These are phyloP conservation scores for Brachypalpus laphriformis DNA, from an alignment of 2,888 invertebrate species.

Conservation along the genomic window DNA sequence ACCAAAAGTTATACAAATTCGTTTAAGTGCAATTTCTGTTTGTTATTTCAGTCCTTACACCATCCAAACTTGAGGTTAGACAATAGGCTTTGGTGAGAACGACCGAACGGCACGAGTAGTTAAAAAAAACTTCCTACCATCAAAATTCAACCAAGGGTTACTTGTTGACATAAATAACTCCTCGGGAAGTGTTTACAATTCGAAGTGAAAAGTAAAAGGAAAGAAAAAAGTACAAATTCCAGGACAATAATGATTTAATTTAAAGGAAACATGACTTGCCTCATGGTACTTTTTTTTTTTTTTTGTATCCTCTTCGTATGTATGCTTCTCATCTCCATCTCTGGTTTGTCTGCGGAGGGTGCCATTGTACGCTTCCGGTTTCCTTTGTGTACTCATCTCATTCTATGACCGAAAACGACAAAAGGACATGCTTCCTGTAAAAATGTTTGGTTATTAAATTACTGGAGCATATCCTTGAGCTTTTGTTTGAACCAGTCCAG, in stretches of 20 bases:
- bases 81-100: slow-evolving; percentile 19
- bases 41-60: slow-evolving; percentile 22
- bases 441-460: slow-evolving; percentile 73
- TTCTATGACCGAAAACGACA: slow-evolving; percentile 59
- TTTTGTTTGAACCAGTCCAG: slow-evolving; percentile 61
- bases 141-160: slow-evolving; percentile 40
- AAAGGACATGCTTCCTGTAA: slow-evolving; percentile 69
- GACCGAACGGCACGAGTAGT: slow-evolving; percentile 31
- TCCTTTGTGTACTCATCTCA: slow-evolving; percentile 59
- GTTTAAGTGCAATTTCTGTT: slow-evolving; percentile 30
- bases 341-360: slow-evolving; percentile 25
- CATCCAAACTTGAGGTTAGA: slow-evolving; percentile 19
- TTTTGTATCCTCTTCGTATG: not conserved
- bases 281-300: slow-evolving; percentile 4
- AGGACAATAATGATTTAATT: slow-evolving; percentile 68
- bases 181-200: slow-evolving; percentile 53
- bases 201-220: slow-evolving; percentile 1
- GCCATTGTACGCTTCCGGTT: slow-evolving; percentile 63
- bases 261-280: slow-evolving; percentile 42
- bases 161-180: slow-evolving; percentile 68
- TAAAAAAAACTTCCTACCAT: slow-evolving; percentile 28
- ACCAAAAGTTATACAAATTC: slow-evolving; percentile 41
- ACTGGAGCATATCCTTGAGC: slow-evolving; percentile 72
- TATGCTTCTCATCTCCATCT: slow-evolving; percentile 16
- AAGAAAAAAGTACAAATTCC: not conserved